Conservation (phyloP, 2,797 vertebrate genomes). For the Tinamus major region DNA sequence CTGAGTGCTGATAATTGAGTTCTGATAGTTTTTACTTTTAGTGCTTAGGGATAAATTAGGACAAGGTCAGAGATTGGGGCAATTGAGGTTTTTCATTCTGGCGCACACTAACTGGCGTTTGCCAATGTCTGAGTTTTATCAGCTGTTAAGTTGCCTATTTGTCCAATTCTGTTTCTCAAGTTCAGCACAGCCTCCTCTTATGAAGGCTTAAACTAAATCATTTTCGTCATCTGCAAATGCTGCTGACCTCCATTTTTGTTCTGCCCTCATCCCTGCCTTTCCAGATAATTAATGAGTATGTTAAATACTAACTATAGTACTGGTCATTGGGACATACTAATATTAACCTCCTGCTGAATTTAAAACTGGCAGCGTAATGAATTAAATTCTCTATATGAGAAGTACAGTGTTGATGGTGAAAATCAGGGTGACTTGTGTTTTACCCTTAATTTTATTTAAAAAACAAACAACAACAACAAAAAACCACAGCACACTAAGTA, state of each 20-base stretch:
- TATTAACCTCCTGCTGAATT: constrained; percentile 5
- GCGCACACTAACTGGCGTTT: background rate
- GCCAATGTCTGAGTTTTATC: constrained; percentile 38
- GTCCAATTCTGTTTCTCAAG: constrained; percentile 31
- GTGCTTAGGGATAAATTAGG: background rate
- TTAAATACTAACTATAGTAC: constrained; percentile 25
- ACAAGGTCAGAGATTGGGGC: background rate
- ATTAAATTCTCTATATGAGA: background rate
- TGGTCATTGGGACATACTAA: constrained; percentile 34
- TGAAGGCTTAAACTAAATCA: constrained; percentile 23
- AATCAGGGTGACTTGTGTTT: background rate
- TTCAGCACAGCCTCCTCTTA: constrained; percentile 21
- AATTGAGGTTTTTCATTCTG: background rate
- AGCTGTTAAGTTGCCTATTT: constrained; percentile 22
- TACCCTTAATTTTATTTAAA: background rate
- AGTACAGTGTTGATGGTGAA: background rate
- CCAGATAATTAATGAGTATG: constrained; percentile 43
- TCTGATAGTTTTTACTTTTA: background rate
- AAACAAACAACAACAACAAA: no score
- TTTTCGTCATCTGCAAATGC: constrained; percentile 46
- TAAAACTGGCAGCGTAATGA: constrained; percentile 40
- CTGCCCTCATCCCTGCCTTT: constrained; percentile 37
- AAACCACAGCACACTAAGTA: background rate
- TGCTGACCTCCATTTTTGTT: constrained; percentile 34
- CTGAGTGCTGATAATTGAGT: background rate